phyloP scores from a whole-genome alignment of 2,797 vertebrate species.

The Tinamus major region DNA sequence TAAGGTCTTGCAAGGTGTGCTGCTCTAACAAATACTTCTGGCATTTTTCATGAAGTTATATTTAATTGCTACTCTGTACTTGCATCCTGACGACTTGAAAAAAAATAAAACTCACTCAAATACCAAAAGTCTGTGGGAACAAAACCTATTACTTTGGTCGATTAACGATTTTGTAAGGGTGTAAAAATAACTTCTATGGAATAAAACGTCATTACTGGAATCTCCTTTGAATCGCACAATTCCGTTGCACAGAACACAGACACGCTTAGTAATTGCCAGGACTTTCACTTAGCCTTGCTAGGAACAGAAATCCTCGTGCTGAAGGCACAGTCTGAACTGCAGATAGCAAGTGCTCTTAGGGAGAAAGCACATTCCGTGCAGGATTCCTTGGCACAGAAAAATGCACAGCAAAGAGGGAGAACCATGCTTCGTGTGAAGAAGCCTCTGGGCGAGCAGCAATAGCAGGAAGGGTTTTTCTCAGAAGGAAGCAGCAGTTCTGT shows the following conservation, averaged over 20 bases:
- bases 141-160: background rate
- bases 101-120: background rate
- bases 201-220: background rate
- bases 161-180: background rate
- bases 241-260: background rate
- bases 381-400: background rate
- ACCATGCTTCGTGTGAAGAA: background rate
- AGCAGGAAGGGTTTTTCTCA: background rate
- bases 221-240: background rate
- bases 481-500: background rate
- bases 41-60: background rate
- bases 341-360: background rate
- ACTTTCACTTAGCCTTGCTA: background rate
- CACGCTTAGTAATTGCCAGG: accelerated
- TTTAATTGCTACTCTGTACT: background rate
- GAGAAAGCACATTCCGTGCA: background rate
- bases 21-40: background rate
- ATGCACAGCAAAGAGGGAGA: background rate
- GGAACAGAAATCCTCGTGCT: background rate
- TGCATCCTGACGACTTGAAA: background rate
- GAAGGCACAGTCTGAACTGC: background rate
- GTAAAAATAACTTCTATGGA: background rate
- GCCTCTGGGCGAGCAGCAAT: background rate
- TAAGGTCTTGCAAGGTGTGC: background rate
- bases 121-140: background rate